Base-by-base conservation (phyloP, 2,888 invertebrate species). In the Drosophila conformis region DNA sequence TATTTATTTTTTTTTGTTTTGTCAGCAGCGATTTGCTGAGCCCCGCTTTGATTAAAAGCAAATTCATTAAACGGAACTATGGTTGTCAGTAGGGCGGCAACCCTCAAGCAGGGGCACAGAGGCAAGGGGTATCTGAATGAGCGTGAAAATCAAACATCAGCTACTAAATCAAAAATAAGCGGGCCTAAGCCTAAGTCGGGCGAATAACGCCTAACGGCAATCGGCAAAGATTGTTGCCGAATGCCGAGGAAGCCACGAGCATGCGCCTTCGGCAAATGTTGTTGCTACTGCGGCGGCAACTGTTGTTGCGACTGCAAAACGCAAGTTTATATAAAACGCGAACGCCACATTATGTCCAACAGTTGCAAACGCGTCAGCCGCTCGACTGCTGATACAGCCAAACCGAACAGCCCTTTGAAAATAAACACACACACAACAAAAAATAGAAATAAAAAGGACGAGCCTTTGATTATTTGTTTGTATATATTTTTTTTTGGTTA, bases 111-210 rank as follows among this genome's bases (percentile, higher is more conserved):
- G n/a, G 7, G 5, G 15, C 15, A 8, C 2, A 8, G 21, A 4
- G 10, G 35, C 1, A 25, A 21, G 21, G 40, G n/a, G 21, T 6
- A 10, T 57, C 71, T 64, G 73, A 84, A 87, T 63, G 70, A 73
- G 89, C 89, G 87, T 85, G 68, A 76, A 85, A 85, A 87, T 89
- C 87, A 80, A 87, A 82, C 78, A 73, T 64, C 53, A 62, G 35
- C 8, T 6, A 4, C 15, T 7, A 84, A 87, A 61, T 64, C 71
- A 72, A 63, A n/a, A 21, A 21, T 10, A 27, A 56, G n/a, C 27
- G 13, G 49, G 66, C 52, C 36, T 60, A 62, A 69, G 58, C 66
- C 61, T 35, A 46, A 70, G 63, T 46, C 56, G 21, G 15, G 2
- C 8, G 29, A 51, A 35, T 46, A 49, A 27, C 49, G 25, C 27